Evolutionary conservation across 2,888 invertebrate genomes (phyloP), one percentile per base, ranked within the genome.

Genomic region (Cryptops parisi): DNA sequence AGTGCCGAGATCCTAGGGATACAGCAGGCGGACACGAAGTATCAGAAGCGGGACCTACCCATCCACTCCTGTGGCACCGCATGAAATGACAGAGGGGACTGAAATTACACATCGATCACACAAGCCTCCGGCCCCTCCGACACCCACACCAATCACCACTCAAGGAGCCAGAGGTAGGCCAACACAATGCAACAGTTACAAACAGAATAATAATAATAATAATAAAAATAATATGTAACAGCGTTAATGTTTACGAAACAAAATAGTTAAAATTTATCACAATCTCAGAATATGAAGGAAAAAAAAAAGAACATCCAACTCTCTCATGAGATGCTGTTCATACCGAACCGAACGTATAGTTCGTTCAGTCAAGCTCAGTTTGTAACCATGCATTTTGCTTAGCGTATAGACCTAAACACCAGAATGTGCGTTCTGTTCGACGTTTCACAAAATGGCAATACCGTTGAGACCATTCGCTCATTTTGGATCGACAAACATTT

Each of bases 11-110:
- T 49, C 49, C 49, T 38, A 49, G 33, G 47, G 27, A 47, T 27
- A 47, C 49, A 40, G 49, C 49, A 49, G 22, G 38, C 39, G 49
- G 39, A 40, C 39, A 23, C 49, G 49, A 38, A 17, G 49, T 17
- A 49, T 49, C 39, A 49, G 49, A 49, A 49, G 49, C 49, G 49
- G 49, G 49, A 49, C 49, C 49, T 49, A 49, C 49, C 49, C 49
- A 49, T 49, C 49, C 49, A 49, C 49, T 49, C 49, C 49, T 49
- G 49, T 23, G 49, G 49, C 49, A 49, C 49, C 49, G 49, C 49
- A 49, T 49, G 49, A 49, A 49, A 49, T 38, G 49, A 49, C 40
- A 49, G 49, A 49, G 49, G 43, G 49, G n/a, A 40, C 49, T 49
- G 40, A 33, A 40, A 49, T 49, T 49, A 49, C 40, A 39, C 49